These are phyloP conservation scores for Drosophila macrospina DNA, from an alignment of 2,888 invertebrate genomes.

Conservation along the genomic window DNA sequence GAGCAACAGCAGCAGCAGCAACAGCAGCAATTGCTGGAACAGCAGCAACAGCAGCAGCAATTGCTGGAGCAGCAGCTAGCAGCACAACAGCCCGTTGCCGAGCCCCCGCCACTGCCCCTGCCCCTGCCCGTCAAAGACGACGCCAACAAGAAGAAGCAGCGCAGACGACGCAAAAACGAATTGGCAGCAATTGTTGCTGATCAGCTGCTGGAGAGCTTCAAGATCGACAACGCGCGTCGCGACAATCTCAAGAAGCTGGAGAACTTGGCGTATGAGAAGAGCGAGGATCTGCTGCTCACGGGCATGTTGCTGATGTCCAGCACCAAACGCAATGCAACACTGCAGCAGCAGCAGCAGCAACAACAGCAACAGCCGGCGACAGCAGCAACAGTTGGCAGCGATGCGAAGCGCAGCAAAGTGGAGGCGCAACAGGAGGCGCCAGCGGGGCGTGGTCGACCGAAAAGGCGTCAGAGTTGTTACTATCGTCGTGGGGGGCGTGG, in stretches of 20 bases:
- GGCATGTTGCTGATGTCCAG: conserved; percentile 85
- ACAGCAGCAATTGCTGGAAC: background rate
- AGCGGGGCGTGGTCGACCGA: conserved; percentile 53
- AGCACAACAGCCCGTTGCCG: background rate
- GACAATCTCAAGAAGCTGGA: conserved; percentile 85
- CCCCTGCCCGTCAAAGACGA: conserved; percentile 43
- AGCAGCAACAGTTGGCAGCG: conserved; percentile 24
- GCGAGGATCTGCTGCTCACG: conserved; percentile 83
- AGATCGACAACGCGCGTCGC: conserved; percentile 84
- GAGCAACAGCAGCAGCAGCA: background rate
- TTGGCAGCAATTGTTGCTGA: conserved; percentile 85
- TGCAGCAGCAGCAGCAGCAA: conserved; percentile 37
- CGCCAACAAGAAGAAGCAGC: conserved; percentile 77
- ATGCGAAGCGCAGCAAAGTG: conserved; percentile 41
- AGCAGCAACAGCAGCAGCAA: background rate
- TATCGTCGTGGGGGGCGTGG: conserved; percentile 76
- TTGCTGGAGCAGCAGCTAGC: no score
- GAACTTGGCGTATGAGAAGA: conserved; percentile 85
- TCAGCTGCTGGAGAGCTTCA: conserved; percentile 85
- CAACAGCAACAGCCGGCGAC: conserved; percentile 12
- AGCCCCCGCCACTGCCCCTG: no score
- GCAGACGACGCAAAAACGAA: conserved; percentile 84
- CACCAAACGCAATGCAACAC: conserved; percentile 83
- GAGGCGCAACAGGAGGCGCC: conserved; percentile 8
- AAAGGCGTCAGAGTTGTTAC: conserved; percentile 66